Conservation (phyloP, 2,797 vertebrate species). For the Todus mexicanus region DNA sequence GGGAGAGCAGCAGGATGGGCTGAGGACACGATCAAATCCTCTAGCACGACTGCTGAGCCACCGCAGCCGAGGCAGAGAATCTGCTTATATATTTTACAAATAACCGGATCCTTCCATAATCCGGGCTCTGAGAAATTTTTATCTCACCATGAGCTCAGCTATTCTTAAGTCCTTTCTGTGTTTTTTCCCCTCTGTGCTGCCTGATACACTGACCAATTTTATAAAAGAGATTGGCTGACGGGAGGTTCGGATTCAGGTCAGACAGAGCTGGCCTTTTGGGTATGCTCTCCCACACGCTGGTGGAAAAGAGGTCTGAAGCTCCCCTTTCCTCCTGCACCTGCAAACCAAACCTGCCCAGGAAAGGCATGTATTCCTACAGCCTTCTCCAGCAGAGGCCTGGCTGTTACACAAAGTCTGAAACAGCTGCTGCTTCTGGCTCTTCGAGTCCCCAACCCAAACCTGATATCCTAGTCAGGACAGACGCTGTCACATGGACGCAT, state of each 20-base stretch:
- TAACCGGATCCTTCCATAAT: slow-evolving; percentile 47
- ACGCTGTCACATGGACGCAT: not conserved
- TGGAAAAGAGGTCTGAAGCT: not conserved
- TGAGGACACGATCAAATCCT: not conserved
- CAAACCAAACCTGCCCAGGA: not conserved
- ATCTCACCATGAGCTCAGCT: slow-evolving; percentile 40
- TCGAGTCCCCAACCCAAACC: not conserved
- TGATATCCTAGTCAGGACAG: fast-evolving
- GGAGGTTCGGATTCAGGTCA: not conserved
- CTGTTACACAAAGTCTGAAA: not conserved
- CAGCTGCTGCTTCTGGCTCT: not conserved
- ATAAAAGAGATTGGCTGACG: not conserved
- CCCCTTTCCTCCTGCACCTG: not conserved
- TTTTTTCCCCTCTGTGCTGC: not conserved
- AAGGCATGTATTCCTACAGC: not conserved
- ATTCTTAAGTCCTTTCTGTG: slow-evolving; percentile 14
- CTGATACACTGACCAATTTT: slow-evolving; percentile 38
- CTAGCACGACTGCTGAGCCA: not conserved
- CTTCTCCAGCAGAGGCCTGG: not conserved
- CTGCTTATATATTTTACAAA: slow-evolving; percentile 55
- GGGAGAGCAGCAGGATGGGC: not conserved
- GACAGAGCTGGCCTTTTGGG: not conserved
- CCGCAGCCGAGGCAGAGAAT: not conserved
- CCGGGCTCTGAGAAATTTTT: slow-evolving; percentile 41
- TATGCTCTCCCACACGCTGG: not conserved